Evolutionary conservation across 2,888 invertebrate genomes (phyloP), one percentile per base, ranked within the genome.

Genomic region (Conops quadrifasciatus): DNA sequence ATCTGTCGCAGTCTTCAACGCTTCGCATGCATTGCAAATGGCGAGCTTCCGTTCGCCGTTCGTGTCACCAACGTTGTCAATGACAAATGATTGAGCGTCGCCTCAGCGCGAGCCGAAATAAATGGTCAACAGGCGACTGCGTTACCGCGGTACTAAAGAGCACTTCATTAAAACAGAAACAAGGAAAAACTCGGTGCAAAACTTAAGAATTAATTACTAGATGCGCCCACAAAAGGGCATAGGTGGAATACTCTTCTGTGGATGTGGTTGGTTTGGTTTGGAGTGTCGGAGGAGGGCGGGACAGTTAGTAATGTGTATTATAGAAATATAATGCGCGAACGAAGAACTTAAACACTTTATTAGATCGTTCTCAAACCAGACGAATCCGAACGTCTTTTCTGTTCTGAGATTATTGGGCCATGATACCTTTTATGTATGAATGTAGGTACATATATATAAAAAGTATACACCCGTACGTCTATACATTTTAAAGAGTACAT

Each of bases 31-130:
- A 36, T 60, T 68, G 68, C 62, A 62, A 68, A 68, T 68, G 60
- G 49, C 43, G 51, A 49, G 62, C 58, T 68, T 68, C 60, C 68
- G 51, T 49, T 59, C 59, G 45, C 43, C 58, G 43, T 24, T 64
- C 43, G 16, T 36, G 30, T 56, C 58, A 21, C 58, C 30, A 13
- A n/a, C 60, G n/a, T 60, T 49, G 71, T 64, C 70, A 71, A 71
- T 73, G 73, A 73, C 71, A 73, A 73, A 73, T 73, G 73, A 73
- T 71, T 70, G 71, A 71, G 67, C 71, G 73, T 64, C 71, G 73
- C 28, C 70, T 43, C 65, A 36, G 9, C 66, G 60, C 65, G 63
- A 60, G 68, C 63, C 47, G n/a, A 58, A 51, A 68, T 26, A 67
- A 60, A 69, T 70, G 58, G 71, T 49, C 68, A 66, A 65, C 71